Evolutionary conservation across 2,888 invertebrate species (phyloP).

Genomic region (Elaeidobius kamerunicus): DNA sequence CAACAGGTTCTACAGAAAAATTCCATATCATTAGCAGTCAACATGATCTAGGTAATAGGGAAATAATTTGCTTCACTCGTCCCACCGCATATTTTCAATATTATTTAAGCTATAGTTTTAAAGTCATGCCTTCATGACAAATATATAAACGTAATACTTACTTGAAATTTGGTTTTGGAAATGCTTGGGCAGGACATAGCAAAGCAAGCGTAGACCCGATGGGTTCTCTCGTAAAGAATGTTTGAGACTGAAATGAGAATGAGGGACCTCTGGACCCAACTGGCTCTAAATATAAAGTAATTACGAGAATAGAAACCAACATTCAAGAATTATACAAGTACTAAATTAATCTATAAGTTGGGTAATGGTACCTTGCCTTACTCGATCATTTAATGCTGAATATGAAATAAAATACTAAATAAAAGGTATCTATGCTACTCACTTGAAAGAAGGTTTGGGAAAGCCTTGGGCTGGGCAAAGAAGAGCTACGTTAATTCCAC

Average conservation of each 20-base stretch:
- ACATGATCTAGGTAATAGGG: constrained; percentile 35
- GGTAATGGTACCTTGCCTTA: neutral
- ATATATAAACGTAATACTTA: too few species aligned
- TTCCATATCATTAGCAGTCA: too few species aligned
- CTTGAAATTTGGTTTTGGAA: constrained; percentile 64
- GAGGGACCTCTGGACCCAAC: constrained; percentile 55
- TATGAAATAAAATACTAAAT: constrained; percentile 31
- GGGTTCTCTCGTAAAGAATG: constrained; percentile 49
- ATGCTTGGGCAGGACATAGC: constrained; percentile 76
- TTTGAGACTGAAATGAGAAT: constrained; percentile 50
- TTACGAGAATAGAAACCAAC: too few species aligned
- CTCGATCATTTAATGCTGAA: neutral
- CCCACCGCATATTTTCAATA: too few species aligned
- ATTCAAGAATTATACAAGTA: too few species aligned
- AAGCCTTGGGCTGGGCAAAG: constrained; percentile 69
- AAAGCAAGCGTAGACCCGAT: constrained; percentile 63
- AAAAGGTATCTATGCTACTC: constrained; percentile 34
- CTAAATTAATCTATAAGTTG: too few species aligned
- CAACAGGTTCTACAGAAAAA: constrained; percentile 49
- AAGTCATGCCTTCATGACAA: too few species aligned
- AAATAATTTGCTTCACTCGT: too few species aligned
- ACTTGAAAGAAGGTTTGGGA: constrained; percentile 71
- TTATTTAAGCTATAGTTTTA: too few species aligned
- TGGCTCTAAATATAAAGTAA: constrained; percentile 46
- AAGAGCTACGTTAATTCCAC: constrained; percentile 54